These are phyloP conservation scores for Oophaga pumilio DNA, from an alignment of 2,113 vertebrate species.

Conservation along the genomic window DNA sequence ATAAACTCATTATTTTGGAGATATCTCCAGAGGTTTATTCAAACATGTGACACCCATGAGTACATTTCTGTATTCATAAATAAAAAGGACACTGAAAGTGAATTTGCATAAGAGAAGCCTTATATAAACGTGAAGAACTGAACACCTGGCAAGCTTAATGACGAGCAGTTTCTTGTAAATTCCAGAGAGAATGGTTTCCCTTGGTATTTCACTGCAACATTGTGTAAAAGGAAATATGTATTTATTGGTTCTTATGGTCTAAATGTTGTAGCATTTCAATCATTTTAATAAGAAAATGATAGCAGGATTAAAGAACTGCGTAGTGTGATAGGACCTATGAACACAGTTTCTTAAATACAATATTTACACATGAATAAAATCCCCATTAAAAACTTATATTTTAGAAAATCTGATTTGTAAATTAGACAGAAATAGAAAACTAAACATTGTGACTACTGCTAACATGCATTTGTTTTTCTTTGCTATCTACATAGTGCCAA, in stretches of 20 bases:
- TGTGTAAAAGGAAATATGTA: not conserved
- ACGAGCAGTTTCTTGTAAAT: not conserved
- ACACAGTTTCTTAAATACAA: not conserved
- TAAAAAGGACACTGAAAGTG: conserved; percentile 11
- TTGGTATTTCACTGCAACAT: not conserved
- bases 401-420: not conserved
- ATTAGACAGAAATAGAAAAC: too few relatives aligned
- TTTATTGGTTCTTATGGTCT: not conserved
- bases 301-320: not conserved
- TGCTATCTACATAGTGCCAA: too few relatives aligned
- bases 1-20: conserved; percentile 26
- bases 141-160: conserved; percentile 18
- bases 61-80: conserved; percentile 24
- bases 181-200: not conserved
- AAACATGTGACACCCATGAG: conserved; percentile 20
- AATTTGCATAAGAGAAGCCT: conserved; percentile 23
- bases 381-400: not conserved
- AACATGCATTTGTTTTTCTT: too few relatives aligned
- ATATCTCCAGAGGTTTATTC: conserved; percentile 19
- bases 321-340: not conserved
- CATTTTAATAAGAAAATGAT: not conserved
- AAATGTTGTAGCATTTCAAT: not conserved
- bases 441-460: too few relatives aligned
- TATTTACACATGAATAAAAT: not conserved
- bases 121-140: not conserved